phyloP scores from a whole-genome alignment of 2,797 vertebrate species.

The Alectoris magna region DNA sequence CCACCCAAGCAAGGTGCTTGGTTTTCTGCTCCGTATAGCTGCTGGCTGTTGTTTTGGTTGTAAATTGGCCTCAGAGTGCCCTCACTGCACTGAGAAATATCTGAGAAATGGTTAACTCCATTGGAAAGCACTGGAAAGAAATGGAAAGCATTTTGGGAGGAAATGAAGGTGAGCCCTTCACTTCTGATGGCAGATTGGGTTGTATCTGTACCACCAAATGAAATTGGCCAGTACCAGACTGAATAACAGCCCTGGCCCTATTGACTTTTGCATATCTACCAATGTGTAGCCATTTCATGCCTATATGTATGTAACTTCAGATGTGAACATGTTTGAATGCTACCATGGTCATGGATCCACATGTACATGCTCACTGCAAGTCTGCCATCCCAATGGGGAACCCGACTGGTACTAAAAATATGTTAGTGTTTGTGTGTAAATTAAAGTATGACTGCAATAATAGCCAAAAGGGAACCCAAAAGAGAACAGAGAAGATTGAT shows the following conservation, averaged over 20 bases:
- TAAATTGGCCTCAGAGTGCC: accelerated
- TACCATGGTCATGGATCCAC: accelerated
- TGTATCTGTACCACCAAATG: background rate
- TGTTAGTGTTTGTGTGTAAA: constrained; percentile 30
- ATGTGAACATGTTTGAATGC: accelerated
- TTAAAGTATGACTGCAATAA: constrained; percentile 44
- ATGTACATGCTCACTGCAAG: accelerated
- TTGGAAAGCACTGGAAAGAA: background rate
- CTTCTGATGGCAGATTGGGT: background rate
- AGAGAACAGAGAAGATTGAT: constrained; percentile 46
- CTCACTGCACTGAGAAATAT: background rate
- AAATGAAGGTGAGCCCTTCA: background rate
- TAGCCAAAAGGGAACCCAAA: constrained; percentile 39
- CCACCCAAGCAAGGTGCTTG: background rate
- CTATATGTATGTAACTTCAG: accelerated
- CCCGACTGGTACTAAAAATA: background rate
- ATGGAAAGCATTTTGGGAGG: background rate
- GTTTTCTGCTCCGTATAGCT: background rate
- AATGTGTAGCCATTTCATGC: accelerated
- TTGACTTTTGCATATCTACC: accelerated
- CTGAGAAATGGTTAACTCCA: background rate
- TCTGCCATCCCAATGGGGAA: background rate
- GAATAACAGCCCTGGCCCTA: too few species aligned
- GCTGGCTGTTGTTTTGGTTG: background rate
- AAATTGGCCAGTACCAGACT: background rate